Base-by-base conservation (phyloP, 2,797 vertebrate species). In the Macrochelys suwanniensis region DNA sequence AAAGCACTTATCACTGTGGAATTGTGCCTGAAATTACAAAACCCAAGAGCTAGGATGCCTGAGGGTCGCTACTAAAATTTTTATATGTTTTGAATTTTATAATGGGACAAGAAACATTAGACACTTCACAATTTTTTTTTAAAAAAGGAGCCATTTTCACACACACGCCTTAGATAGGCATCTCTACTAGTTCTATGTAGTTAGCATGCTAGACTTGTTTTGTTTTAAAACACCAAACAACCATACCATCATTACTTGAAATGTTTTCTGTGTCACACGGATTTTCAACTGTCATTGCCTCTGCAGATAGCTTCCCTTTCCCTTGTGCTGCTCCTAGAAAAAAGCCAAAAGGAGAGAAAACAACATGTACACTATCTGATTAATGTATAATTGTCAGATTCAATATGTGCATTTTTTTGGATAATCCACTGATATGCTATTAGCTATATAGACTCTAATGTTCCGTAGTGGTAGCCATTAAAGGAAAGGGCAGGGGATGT, bases 181-280 rank as follows among this genome's bases (percentile, higher is more conserved):
- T 33, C 51, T 80, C 56, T 76, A 10, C 61, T 84, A 89, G 82
- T 93, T 65, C 86, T 91, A 85, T 61, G 80, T 28, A 89, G 28
- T 71, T 31, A 61, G 83, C 53, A 82, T 5, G 5, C 56, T 47
- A 53, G 0, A 0, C 56, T 54, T 50, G 28, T 31, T 5, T 61
- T 53, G 49, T 85, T 31, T 21, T 86, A 71, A 92, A 84, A 71
- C 4, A 81, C 25, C 19, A 89, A 53, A 88, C 85, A 74, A 86
- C 78, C 97, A 88, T 97, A 98, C 98, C 97, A 25, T 98, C 97
- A 47, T 96, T 97, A 96, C 89, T 94, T 82, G 97, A 61, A 93
- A 95, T 2, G 0, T 94, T 93, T 94, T 97, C 97, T 87, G 92
- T 89, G 89, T 98, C 92, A 7, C 86, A 88, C 13, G 93, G 45